A percentile compares a stretch with the other conserved stretches of the same genome.
phyloP scores from a whole-genome alignment of 2,888 invertebrate genomes.

The Caenorhabditis sinica region DNA sequence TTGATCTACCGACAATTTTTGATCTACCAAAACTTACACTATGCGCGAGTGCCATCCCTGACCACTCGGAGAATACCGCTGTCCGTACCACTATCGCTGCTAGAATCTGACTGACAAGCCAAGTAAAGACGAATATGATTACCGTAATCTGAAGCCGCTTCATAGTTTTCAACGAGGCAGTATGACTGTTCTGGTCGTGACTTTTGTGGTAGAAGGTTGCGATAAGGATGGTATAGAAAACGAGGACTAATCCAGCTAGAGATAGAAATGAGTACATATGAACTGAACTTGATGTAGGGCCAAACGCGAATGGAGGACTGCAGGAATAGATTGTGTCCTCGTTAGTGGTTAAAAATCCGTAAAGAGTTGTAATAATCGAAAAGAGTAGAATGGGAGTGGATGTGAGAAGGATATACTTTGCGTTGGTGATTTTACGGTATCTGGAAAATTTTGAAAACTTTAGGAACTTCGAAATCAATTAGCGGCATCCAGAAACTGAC shows the following conservation, averaged over 20 bases:
- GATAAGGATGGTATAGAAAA: neutral
- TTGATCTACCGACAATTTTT: no score
- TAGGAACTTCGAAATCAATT: neutral
- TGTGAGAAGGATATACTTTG: neutral
- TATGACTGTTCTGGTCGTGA: neutral
- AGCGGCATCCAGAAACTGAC: no score
- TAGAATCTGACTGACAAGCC: slow-evolving; percentile 19
- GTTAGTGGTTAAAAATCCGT: neutral
- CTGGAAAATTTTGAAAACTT: slow-evolving; percentile 1
- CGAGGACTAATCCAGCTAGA: neutral
- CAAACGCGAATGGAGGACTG: neutral
- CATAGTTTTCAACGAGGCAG: neutral
- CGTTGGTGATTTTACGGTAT: neutral
- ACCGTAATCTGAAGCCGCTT: slow-evolving; percentile 25
- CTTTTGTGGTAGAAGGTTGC: neutral
- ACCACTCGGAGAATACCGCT: neutral
- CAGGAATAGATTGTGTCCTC: neutral
- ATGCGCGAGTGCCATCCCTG: slow-evolving; percentile 3
- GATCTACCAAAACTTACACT: neutral
- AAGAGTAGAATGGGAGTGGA: neutral
- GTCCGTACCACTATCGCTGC: neutral
- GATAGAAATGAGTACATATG: slow-evolving; percentile 2
- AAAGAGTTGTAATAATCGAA: neutral
- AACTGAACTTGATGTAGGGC: neutral
- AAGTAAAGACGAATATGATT: slow-evolving; percentile 2